Base-by-base conservation (phyloP, 2,888 invertebrate genomes). In the Mimas tiliae region DNA sequence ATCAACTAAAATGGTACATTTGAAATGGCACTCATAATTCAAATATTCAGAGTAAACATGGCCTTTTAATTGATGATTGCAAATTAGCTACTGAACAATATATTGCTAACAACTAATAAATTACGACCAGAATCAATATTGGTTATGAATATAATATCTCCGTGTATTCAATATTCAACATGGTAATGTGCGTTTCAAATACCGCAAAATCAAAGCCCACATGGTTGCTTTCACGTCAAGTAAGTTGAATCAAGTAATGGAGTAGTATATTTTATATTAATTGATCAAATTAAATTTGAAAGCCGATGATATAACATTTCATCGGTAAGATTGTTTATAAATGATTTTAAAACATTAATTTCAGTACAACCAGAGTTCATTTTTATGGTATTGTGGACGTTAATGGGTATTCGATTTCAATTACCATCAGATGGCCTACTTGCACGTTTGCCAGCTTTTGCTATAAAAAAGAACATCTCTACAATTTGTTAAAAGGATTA, bases 161-260 rank as follows among this genome's bases (percentile, higher is more conserved):
- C 21, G 21, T 33, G 52, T 52, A 14, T 33, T 52, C 52, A 27
- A 52, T 52, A 52, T 52, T 52, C 52, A 52, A 27, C 12, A 27
- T 52, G 27, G 21, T 52, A 27, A 52, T 52, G 11, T 14, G 33
- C 21, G 27, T 52, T 52, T 52, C 27, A 27, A 12, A 27, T 52
- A 27, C 27, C 27, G 14, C 27, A 27, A 27, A 52, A 21, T 27
- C 27, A 21, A 14, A 52, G 52, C 33, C 3, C 14, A 48, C 27
- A 27, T 27, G 12, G 6, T 12, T 14, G 14, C 14, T 52, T 52
- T 52, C 11, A 52, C 9, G 14, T 11, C 3, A 33, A 27, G 4
- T 27, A 27, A 27, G n/a, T n/a, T n/a, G n/a, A n/a, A n/a, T n/a
- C n/a, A n/a, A n/a, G n/a, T n/a, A n/a, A 3, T 27, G 27, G 27